These are phyloP conservation scores for Coregonus clupeaformis DNA, from an alignment of 2,113 vertebrate genomes.

Conservation along the genomic window DNA sequence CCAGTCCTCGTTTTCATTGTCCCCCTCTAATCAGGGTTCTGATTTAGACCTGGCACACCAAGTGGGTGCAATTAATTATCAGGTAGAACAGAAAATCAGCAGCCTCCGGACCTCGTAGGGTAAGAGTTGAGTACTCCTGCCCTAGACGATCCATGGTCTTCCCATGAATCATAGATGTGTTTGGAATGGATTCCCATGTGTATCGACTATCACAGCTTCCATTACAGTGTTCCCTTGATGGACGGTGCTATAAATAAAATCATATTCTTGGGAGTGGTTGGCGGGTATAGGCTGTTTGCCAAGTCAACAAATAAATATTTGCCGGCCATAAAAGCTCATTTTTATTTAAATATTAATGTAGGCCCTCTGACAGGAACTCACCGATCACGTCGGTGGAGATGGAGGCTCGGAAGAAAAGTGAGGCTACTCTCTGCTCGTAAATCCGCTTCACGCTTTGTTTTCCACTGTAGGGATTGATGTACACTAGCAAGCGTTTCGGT, in stretches of 20 bases:
- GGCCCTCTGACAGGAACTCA: constrained; percentile 68
- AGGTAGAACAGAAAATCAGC: no score
- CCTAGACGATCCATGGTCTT: constrained; percentile 29
- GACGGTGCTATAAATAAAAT: constrained; percentile 64
- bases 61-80: no score
- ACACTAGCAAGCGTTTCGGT: constrained; percentile 89
- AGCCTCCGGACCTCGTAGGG: no score
- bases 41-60: no score
- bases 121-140: no score
- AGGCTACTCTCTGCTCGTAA: constrained; percentile 90
- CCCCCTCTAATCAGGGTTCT: no score
- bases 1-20: no score
- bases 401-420: constrained; percentile 82
- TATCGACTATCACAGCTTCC: constrained; percentile 71
- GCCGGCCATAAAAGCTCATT: constrained; percentile 53
- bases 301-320: constrained; percentile 56
- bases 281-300: constrained; percentile 41
- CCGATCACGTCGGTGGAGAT: constrained; percentile 85
- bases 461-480: constrained; percentile 91
- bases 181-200: constrained; percentile 60
- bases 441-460: constrained; percentile 81
- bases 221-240: constrained; percentile 66
- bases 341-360: constrained; percentile 71
- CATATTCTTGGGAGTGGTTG: constrained; percentile 56
- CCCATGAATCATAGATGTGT: constrained; percentile 72